Evolutionary conservation across 2,113 vertebrate species (phyloP).

Genomic region (Halcyon malimbica): DNA sequence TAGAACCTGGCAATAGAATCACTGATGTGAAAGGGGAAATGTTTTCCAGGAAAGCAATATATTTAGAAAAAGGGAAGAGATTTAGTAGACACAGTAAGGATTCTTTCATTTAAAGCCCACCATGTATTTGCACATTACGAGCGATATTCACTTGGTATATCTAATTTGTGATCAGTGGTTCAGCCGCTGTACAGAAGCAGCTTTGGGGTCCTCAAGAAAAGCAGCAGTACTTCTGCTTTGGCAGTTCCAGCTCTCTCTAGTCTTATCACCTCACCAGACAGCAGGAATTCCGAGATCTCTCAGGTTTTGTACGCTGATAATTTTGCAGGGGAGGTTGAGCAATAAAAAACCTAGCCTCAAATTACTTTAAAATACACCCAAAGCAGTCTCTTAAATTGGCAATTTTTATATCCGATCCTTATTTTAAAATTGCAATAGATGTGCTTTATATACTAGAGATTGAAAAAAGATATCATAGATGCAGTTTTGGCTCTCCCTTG

Average conservation of each 20-base stretch:
- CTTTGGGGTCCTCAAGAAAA: background rate
- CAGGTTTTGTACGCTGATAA: background rate
- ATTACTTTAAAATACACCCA: background rate
- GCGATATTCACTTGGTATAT: background rate
- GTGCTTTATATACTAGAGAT: background rate
- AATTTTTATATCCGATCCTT: background rate
- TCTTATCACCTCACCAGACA: background rate
- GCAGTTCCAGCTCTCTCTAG: background rate
- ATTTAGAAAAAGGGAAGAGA: background rate
- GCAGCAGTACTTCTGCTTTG: background rate
- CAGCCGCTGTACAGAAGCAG: background rate
- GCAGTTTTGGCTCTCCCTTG: background rate
- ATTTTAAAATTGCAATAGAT: background rate
- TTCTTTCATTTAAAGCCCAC: background rate
- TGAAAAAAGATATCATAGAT: background rate
- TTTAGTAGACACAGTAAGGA: background rate
- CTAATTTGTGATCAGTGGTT: background rate
- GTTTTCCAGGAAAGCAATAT: background rate
- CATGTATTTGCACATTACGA: background rate
- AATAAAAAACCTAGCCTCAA: background rate
- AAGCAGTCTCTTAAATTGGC: background rate
- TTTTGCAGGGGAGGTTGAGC: background rate
- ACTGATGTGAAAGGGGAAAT: background rate
- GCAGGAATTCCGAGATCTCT: background rate
- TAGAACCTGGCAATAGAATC: background rate